Conservation (phyloP, 2,113 vertebrate genomes). For the Serinus canaria region DNA sequence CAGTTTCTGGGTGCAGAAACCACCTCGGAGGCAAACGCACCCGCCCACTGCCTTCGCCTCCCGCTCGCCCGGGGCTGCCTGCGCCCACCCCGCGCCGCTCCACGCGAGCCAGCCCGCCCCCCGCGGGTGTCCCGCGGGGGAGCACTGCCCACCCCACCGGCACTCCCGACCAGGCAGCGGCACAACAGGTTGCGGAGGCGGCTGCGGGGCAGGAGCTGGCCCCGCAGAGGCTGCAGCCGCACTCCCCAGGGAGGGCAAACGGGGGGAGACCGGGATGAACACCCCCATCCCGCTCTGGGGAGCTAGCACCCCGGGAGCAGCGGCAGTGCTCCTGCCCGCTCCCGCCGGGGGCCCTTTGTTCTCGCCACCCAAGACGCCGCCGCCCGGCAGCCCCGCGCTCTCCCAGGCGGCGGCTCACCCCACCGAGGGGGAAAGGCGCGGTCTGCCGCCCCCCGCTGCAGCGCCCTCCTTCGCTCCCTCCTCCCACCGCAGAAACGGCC, state of each 20-base stretch:
- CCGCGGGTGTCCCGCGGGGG: background rate
- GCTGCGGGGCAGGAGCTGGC: background rate
- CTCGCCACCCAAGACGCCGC: constrained; percentile 47
- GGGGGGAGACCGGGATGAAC: background rate
- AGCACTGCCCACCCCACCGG: background rate
- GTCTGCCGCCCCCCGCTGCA: background rate
- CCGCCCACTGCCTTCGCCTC: background rate
- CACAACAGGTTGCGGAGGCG: constrained; percentile 7
- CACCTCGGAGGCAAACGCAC: background rate
- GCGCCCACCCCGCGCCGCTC: background rate
- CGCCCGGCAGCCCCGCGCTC: constrained; percentile 35
- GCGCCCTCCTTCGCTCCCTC: background rate
- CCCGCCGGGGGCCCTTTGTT: constrained; percentile 40
- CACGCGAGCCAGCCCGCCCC: background rate
- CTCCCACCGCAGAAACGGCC: background rate
- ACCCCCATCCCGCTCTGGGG: background rate
- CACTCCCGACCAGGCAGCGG: background rate
- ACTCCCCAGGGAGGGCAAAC: background rate
- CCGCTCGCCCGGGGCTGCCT: background rate
- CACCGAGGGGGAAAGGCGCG: background rate
- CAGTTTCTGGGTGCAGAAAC: background rate
- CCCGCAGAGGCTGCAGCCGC: background rate
- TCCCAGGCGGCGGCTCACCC: constrained; percentile 12
- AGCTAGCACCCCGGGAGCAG: background rate
- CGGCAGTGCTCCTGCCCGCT: background rate